A percentile compares a stretch with the other conserved stretches of the same genome.
Evolutionary conservation across 1,140 invertebrate species (phyloP).

Genomic region (Coptotermes formosanus): DNA sequence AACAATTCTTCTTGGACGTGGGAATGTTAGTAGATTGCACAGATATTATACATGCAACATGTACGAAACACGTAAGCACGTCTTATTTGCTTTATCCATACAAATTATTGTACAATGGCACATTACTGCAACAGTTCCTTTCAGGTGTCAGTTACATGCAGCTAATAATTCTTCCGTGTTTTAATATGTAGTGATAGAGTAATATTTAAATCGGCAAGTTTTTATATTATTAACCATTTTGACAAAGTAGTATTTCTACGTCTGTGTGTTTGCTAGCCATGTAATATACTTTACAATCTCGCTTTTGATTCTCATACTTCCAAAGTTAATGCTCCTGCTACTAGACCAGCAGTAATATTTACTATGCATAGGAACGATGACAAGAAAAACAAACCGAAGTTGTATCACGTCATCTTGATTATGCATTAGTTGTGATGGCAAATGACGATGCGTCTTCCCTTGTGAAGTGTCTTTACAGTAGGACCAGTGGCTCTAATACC

Average conservation of each 20-base stretch:
- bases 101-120: constrained; percentile 16
- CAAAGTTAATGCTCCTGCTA: neutral
- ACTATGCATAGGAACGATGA: constrained; percentile 1
- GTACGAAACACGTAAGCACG: neutral
- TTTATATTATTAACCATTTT: neutral
- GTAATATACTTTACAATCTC: neutral
- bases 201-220: neutral
- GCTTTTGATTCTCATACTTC: neutral
- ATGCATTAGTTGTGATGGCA: neutral
- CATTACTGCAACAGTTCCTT: neutral
- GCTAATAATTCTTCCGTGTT: neutral
- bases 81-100: neutral
- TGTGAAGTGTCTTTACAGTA: neutral
- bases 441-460: neutral
- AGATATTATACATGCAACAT: too few relatives aligned
- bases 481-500: too few relatives aligned
- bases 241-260: neutral
- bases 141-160: neutral
- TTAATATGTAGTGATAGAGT: neutral
- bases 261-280: neutral
- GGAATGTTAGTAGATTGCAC: too few relatives aligned
- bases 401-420: neutral
- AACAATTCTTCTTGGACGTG: too few relatives aligned
- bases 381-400: neutral
- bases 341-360: neutral